A percentile compares a stretch with the other conserved stretches of the same genome.
These are phyloP conservation scores for Formica exsecta DNA, from an alignment of 1,140 invertebrate species.

Conservation along the genomic window DNA sequence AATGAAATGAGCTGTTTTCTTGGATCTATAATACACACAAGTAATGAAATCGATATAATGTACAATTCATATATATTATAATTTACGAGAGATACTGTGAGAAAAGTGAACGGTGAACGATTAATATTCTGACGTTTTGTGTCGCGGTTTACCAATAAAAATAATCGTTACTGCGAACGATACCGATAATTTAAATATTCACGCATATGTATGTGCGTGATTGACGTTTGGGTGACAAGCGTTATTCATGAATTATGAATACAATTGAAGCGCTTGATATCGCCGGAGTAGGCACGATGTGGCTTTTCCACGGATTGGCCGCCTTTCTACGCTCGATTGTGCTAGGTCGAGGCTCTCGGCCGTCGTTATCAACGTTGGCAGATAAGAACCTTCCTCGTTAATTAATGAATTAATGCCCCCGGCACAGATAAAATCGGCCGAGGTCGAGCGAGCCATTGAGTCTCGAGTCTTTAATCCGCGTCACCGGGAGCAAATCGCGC, in stretches of 20 bases:
- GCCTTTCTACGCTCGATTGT: constrained; percentile 43
- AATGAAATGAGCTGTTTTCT: constrained; percentile 3
- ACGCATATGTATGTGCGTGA: constrained; percentile 6
- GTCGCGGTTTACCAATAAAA: constrained; percentile 52
- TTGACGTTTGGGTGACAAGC: constrained; percentile 56
- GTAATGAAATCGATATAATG: constrained; percentile 27
- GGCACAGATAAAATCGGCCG: constrained; percentile 52
- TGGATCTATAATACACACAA: neutral
- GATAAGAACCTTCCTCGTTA: constrained; percentile 64
- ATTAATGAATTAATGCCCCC: constrained; percentile 68
- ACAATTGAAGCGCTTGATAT: constrained; percentile 61
- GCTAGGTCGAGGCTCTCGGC: constrained; percentile 46
- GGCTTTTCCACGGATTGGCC: constrained; percentile 3
- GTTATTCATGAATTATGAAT: constrained; percentile 73
- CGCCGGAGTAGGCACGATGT: neutral
- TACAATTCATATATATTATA: constrained; percentile 30
- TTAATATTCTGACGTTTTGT: constrained; percentile 61
- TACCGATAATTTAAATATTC: constrained; percentile 61
- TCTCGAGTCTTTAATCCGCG: constrained; percentile 55
- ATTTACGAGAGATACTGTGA: constrained; percentile 1
- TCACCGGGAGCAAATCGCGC: constrained; percentile 17
- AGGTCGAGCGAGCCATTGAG: constrained; percentile 52
- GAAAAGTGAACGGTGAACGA: constrained; percentile 33
- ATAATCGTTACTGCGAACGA: constrained; percentile 54
- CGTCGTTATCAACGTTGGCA: constrained; percentile 53